A percentile compares a stretch with the other conserved stretches of the same genome.
phyloP scores from a whole-genome alignment of 2,797 vertebrate species.

The Etheostoma nigrum region DNA sequence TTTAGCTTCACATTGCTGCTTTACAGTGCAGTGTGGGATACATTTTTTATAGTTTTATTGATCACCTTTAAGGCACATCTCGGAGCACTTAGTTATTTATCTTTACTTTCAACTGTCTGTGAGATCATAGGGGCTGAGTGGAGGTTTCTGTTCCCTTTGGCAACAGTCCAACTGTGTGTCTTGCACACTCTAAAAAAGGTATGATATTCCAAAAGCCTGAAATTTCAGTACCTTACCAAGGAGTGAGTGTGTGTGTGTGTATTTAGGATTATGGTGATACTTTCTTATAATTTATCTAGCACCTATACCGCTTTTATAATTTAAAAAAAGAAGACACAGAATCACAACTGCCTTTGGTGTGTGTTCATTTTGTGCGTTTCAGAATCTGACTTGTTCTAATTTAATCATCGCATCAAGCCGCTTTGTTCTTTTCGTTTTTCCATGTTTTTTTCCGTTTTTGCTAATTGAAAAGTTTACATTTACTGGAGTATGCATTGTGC shows the following conservation, averaged over 20 bases:
- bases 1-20: neutral
- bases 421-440: conserved; percentile 42
- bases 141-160: neutral
- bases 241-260: too few species aligned
- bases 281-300: too few species aligned
- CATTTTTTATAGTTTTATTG: conserved; percentile 51
- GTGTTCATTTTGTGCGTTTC: conserved; percentile 15
- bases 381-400: conserved; percentile 19
- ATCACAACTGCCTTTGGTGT: neutral
- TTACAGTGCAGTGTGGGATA: conserved; percentile 23
- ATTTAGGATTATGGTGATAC: too few species aligned
- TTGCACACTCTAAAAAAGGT: neutral
- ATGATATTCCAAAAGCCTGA: neutral
- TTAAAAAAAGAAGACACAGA: too few species aligned
- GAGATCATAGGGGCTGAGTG: neutral
- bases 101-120: conserved; percentile 10
- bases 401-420: conserved; percentile 37
- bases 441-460: too few species aligned
- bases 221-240: neutral
- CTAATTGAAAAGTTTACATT: conserved; percentile 54
- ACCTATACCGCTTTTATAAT: too few species aligned
- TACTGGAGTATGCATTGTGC: conserved; percentile 22
- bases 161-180: neutral
- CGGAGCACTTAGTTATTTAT: conserved; percentile 3
- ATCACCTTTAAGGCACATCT: conserved; percentile 26